Base-by-base conservation (phyloP, 1,140 invertebrate species). In the Zaprionus nigranus region DNA sequence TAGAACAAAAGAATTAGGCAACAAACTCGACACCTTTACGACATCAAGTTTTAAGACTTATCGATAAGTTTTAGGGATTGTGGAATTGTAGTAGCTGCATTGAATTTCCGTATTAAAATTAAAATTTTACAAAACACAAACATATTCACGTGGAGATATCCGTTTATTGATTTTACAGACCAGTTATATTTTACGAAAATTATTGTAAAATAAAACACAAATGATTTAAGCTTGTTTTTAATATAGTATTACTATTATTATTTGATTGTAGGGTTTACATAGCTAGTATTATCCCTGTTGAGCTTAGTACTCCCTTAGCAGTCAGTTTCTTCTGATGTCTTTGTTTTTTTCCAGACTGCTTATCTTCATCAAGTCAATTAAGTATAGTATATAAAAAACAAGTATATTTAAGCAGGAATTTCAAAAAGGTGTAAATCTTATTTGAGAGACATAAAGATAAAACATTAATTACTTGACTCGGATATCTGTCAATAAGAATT, bases 1-100 rank as follows among this genome's bases (percentile, higher is more conserved):
- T 84, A 83, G 74, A 87, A 91, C 86, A 90, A 90, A 90, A 83
- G 87, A 90, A 80, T 91, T 83, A 66, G 57, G 58, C 76, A 68
- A 75, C 87, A 57, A 90, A 90, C 86, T 90, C 69, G 57, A 53
- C 56, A 70, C 36, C 56, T 57, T 66, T 59, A 59, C 22, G 36
- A 24, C 6, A 7, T 22, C 36, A n/a, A 24, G 4, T 34, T 57
- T 11, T 28, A 9, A 56, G 28, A 30, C 22, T 28, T 58, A 38
- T 40, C 36, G 6, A 22, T 59, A 22, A 38, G 11, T 40, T 51
- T 24, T 51, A 51, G 24, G 17, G 3, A 22, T 51, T 40, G 20
- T 40, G 34, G 34, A 40, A 3, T 59, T 24, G 36, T 40, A 36
- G 36, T 40, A 38, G 30, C 57, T 24, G 34, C 34, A 40, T 38